These are phyloP conservation scores for Drosophila monieri DNA, from an alignment of 2,888 invertebrate genomes.

Conservation along the genomic window DNA sequence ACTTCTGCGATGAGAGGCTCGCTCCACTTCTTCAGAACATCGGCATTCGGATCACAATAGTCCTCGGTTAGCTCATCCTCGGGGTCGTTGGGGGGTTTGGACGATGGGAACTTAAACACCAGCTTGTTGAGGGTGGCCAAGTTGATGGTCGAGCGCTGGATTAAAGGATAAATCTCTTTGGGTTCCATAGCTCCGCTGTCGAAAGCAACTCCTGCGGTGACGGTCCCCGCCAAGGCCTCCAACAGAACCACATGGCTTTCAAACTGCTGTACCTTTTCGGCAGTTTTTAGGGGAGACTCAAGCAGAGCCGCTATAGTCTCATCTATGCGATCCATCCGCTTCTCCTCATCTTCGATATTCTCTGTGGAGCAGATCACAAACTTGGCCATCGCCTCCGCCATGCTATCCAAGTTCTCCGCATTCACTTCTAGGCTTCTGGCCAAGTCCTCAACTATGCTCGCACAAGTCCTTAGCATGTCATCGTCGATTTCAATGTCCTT, in stretches of 20 bases:
- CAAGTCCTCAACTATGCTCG: constrained; percentile 65
- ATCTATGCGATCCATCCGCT: constrained; percentile 70
- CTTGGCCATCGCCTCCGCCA: constrained; percentile 77
- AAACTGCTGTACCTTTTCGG: constrained; percentile 43
- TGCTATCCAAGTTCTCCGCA: constrained; percentile 58
- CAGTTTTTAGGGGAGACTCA: constrained; percentile 43
- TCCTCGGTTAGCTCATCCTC: constrained; percentile 81
- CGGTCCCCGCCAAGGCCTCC: constrained; percentile 64
- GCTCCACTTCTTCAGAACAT: constrained; percentile 78
- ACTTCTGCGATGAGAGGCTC: constrained; percentile 70
- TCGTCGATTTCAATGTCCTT: constrained; percentile 77
- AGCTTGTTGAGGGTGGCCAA: constrained; percentile 75
- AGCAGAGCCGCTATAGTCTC: constrained; percentile 56
- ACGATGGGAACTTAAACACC: constrained; percentile 65
- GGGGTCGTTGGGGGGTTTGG: constrained; percentile 33
- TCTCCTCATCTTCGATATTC: constrained; percentile 65
- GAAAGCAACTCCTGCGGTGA: constrained; percentile 56
- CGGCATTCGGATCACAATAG: constrained; percentile 80
- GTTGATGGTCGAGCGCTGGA: constrained; percentile 73
- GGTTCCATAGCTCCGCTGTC: constrained; percentile 47
- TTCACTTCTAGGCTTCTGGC: constrained; percentile 39
- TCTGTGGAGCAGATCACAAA: constrained; percentile 81
- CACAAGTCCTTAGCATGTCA: constrained; percentile 67
- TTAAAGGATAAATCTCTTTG: constrained; percentile 44
- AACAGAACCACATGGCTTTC: constrained; percentile 69